Base-by-base conservation (phyloP, 2,888 invertebrate species). In the Odiellus spinosus region DNA sequence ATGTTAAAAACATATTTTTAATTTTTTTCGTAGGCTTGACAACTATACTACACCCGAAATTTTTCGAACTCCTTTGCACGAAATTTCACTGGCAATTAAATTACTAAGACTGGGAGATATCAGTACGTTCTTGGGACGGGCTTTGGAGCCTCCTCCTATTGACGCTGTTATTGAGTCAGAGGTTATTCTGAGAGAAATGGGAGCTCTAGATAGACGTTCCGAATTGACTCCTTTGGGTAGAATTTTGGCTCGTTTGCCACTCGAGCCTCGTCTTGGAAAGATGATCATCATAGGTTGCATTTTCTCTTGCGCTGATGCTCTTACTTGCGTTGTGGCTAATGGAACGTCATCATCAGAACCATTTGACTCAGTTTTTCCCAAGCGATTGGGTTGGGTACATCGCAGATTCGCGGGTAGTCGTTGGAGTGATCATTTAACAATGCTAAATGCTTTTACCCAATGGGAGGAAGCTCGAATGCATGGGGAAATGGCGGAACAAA, bases 101-200 rank as follows among this genome's bases (percentile, higher is more conserved):
- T 70, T 96, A 8, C 72, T 98, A 2, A 75, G 85, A 2, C 71
- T 98, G 4, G 96, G 96, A 44, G 76, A 81, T 19, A 91, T 96
- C 60, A 87, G 88, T 0, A 84, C 84, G 64, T 98, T 98, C 69
- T 71, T 98, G 49, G 86, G 88, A 18, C 95, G 95, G 55, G 72
- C 73, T 6, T 80, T 95, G 18, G 91, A 96, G 64, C 91, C 95
- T 0, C 96, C 96, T 35, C 95, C 95, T 14, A 74, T 95, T 53
- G 96, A 96, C 68, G 91, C 95, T 21, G 93, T 98, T 12, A 93
- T 96, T 58, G 96, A 96, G 64, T 95, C 96, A 0, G 93, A 95
- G 69, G 90, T 86, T 38, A 63, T 75, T 52, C 64, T 79, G 2
- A 62, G 64, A 61, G 93, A 93, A 61, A 81, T 95, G 76, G 84